Conservation (phyloP, 2,888 invertebrate genomes). For the Rapana venosa region DNA sequence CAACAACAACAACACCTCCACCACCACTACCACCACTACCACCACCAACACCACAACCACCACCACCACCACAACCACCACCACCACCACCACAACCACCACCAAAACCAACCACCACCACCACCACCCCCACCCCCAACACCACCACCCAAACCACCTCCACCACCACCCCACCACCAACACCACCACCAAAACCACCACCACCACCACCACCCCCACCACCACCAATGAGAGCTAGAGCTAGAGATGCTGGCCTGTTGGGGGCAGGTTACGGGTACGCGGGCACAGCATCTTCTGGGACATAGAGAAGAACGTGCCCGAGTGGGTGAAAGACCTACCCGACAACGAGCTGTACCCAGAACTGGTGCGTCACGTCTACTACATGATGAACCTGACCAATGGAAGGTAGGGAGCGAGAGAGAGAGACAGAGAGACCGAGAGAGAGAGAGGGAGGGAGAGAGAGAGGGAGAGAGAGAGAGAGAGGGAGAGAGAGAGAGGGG, state of each 20-base stretch:
- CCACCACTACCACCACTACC: background rate
- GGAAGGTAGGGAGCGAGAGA: constrained; percentile 56
- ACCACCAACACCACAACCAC: too few relatives aligned
- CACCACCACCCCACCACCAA: background rate
- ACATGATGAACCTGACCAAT: constrained; percentile 53
- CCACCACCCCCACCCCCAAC: background rate
- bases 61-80: background rate
- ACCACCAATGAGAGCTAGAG: background rate
- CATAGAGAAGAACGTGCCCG: constrained; percentile 42
- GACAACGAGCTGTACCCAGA: constrained; percentile 43
- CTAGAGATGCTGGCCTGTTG: background rate
- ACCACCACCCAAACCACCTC: too few relatives aligned
- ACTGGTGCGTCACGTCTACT: constrained; percentile 52
- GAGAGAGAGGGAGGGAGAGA: too few relatives aligned
- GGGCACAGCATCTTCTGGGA: constrained; percentile 55
- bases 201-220: background rate
- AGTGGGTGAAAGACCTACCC: constrained; percentile 38
- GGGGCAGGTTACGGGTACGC: constrained; percentile 47
- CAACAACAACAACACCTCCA: too few relatives aligned
- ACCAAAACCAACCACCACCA: background rate
- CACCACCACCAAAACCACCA: background rate
- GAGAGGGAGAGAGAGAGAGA: too few relatives aligned
- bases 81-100: background rate
- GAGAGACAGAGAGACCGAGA: background rate
- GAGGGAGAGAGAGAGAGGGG: too few relatives aligned